Base-by-base conservation (phyloP, 2,888 invertebrate genomes). In the Lissocephala sabroskyi region DNA sequence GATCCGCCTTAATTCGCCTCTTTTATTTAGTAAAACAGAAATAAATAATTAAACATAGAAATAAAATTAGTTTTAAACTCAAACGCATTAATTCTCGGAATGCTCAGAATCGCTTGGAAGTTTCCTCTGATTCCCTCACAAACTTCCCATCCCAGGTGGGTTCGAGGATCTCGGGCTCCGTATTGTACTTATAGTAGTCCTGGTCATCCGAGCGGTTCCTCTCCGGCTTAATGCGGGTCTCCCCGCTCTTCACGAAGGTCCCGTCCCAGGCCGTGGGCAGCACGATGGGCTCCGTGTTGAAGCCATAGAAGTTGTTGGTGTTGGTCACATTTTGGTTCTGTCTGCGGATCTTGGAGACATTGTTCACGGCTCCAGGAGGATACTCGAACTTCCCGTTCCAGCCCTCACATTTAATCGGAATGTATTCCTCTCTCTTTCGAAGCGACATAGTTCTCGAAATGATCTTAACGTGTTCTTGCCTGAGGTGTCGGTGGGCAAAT, bases 341-440 rank as follows among this genome's bases (percentile, higher is more conserved):
- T 6, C 82, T 79, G 1, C 82, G 81, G 30, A 82, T 71, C 63
- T 80, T 80, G 11, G 82, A 81, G 1, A 82, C 82, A 32, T 82
- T 79, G 41, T 82, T 83, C 1, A 78, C 61, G 3, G 73, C 59
- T 1, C 82, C 83, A n/a, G 67, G 65, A 23, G 68, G 68, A 53
- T 80, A 82, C 1, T 75, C 54, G 45, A 85, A 85, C 55, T 80
- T 82, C 2, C 85, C 85, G 60, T 85, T 81, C 85, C 85, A 85
- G 33, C 85, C 85, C 60, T 84, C 84, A 52, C 82, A 82, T 59
- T 84, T 84, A 49, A 83, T 85, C 45, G 82, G 84, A 47, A 85
- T 83, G 36, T 84, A 83, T 5, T 84, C 84, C 49, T 82, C 77
- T 51, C 81, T 80, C 39, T 66, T 78, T 46, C 65, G 65, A 17